A percentile compares a stretch with the other conserved stretches of the same genome.
Evolutionary conservation across 2,113 vertebrate genomes (phyloP).

Genomic region (Leptobrachium ailaonicum): DNA sequence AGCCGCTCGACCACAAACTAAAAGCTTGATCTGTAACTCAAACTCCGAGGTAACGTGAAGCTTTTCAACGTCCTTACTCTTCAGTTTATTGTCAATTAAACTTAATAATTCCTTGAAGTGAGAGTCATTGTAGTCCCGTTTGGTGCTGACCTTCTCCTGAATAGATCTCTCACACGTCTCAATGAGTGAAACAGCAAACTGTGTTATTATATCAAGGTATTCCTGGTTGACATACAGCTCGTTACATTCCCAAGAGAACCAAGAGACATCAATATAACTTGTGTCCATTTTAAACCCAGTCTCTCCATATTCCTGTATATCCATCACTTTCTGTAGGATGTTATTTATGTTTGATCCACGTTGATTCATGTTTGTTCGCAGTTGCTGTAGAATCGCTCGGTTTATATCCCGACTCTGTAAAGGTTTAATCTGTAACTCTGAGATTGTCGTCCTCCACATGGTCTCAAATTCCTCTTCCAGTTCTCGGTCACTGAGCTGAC

Average conservation of each 20-base stretch:
- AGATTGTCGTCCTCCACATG: constrained; percentile 64
- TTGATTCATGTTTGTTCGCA: constrained; percentile 60
- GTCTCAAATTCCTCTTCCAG: constrained; percentile 66
- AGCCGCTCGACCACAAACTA: neutral
- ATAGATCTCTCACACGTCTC: constrained; percentile 59
- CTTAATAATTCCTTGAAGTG: constrained; percentile 52
- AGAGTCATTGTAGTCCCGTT: constrained; percentile 56
- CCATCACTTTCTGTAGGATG: constrained; percentile 53
- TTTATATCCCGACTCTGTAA: constrained; percentile 61
- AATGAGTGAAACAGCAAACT: constrained; percentile 54
- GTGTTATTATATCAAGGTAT: constrained; percentile 53
- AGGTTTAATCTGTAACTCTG: constrained; percentile 33
- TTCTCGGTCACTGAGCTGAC: constrained; percentile 53
- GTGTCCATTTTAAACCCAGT: constrained; percentile 55
- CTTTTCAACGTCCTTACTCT: neutral
- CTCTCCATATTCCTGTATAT: constrained; percentile 25
- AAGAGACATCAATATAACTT: constrained; percentile 43
- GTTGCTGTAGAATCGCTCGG: constrained; percentile 53
- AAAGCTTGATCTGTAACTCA: constrained; percentile 45
- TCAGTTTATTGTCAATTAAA: constrained; percentile 6
- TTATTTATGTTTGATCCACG: constrained; percentile 57
- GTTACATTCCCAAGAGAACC: constrained; percentile 17
- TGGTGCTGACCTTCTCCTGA: constrained; percentile 53
- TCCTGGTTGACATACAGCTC: constrained; percentile 53
- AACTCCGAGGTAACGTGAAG: constrained; percentile 4